phyloP scores from a whole-genome alignment of 2,888 invertebrate species.

The Drosophila paracracens region DNA sequence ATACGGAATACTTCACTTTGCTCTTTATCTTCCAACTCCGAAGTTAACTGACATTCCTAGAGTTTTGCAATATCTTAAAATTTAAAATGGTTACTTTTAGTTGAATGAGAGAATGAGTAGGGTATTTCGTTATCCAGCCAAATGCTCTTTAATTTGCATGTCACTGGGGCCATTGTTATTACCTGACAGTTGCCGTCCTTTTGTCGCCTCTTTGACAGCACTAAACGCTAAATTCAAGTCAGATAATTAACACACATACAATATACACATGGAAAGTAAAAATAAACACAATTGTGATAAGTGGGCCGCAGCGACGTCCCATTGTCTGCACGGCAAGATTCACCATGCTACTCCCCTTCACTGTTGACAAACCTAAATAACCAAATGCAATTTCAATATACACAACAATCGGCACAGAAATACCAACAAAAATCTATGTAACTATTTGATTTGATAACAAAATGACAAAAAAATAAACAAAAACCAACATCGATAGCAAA shows the following conservation, averaged over 20 bases:
- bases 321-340: constrained; percentile 55
- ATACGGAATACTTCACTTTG: not conserved
- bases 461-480: constrained; percentile 35
- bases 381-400: constrained; percentile 62
- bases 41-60: not conserved
- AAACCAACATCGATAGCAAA: constrained; percentile 48
- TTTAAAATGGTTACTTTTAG: not conserved
- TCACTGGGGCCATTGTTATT: constrained; percentile 23
- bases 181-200: constrained; percentile 51
- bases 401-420: constrained; percentile 25
- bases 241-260: constrained; percentile 65
- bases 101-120: not conserved
- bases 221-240: constrained; percentile 50
- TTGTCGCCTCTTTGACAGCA: constrained; percentile 64
- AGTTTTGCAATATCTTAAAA: not conserved
- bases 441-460: constrained; percentile 65
- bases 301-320: constrained; percentile 54
- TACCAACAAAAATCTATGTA: constrained; percentile 32
- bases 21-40: not conserved
- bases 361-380: constrained; percentile 56
- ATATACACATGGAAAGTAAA: constrained; percentile 31
- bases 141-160: not conserved
- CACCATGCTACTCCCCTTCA: not conserved
- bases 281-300: constrained; percentile 41
- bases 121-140: constrained; percentile 1